Percentiles rank a stretch among this genome's conserved stretches.
These are phyloP conservation scores for Anas platyrhynchos DNA, from an alignment of 2,113 vertebrate genomes.

Conservation along the genomic window DNA sequence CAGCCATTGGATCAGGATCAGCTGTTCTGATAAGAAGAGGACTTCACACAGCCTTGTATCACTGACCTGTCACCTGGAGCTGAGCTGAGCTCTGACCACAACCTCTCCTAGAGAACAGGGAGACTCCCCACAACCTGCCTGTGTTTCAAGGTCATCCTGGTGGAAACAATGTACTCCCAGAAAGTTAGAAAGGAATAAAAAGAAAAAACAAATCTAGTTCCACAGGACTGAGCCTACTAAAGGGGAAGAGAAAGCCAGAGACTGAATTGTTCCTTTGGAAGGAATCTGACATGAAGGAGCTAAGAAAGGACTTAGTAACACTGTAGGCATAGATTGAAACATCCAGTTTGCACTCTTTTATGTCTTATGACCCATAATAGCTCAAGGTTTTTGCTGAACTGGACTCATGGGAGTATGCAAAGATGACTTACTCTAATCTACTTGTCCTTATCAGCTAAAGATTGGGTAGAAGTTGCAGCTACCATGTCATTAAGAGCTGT, in stretches of 20 bases:
- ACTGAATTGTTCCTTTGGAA: not conserved
- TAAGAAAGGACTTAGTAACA: not conserved
- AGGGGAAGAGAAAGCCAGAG: not conserved
- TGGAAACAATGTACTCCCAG: not conserved
- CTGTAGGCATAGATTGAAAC: not conserved
- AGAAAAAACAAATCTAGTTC: not conserved
- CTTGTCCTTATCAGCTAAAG: not conserved
- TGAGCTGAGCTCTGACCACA: not conserved
- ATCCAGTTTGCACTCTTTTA: not conserved
- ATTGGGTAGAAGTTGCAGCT: not conserved
- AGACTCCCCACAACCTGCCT: not conserved
- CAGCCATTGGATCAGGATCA: not conserved
- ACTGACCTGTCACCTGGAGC: not conserved
- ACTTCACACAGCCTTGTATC: not conserved
- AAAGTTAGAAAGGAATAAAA: not conserved
- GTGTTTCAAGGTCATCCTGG: not conserved
- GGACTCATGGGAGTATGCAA: fast-evolving
- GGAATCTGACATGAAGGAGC: not conserved
- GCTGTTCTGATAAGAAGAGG: not conserved
- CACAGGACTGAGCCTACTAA: not conserved
- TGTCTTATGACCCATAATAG: not conserved
- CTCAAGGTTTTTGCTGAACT: not conserved
- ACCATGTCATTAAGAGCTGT: not conserved
- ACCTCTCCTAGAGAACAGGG: not conserved
- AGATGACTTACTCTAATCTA: not conserved